These are phyloP conservation scores for Chrysochloris asiatica DNA, from an alignment of 2,113 vertebrate genomes.

Conservation along the genomic window DNA sequence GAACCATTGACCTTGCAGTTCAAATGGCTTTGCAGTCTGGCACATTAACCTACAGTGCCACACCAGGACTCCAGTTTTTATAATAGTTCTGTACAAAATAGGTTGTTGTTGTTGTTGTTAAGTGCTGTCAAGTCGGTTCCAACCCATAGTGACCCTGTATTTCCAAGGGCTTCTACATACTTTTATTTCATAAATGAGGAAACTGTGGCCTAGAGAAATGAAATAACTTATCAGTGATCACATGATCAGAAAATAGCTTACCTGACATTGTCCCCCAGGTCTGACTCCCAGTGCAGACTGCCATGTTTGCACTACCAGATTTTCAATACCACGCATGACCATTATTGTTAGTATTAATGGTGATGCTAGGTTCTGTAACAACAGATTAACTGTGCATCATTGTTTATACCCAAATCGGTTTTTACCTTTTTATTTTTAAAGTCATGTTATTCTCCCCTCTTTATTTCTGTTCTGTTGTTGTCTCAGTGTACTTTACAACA, in stretches of 20 bases:
- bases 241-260: neutral
- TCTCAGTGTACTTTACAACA: neutral
- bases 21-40: too few species aligned
- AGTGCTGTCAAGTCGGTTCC: too few species aligned
- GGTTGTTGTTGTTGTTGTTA: too few species aligned
- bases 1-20: too few species aligned
- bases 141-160: too few species aligned
- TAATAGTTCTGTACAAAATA: too few species aligned
- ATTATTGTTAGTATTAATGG: fast-evolving
- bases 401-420: neutral
- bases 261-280: neutral
- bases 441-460: neutral
- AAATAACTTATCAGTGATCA: neutral
- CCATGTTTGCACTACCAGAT: neutral
- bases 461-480: neutral
- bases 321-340: fast-evolving
- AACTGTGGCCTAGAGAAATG: neutral
- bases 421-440: neutral
- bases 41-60: too few species aligned
- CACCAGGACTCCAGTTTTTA: too few species aligned
- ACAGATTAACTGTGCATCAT: neutral
- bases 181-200: neutral
- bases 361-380: neutral
- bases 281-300: neutral
- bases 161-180: too few species aligned